phyloP scores from a whole-genome alignment of 2,797 vertebrate genomes.

The Coilia nasus region DNA sequence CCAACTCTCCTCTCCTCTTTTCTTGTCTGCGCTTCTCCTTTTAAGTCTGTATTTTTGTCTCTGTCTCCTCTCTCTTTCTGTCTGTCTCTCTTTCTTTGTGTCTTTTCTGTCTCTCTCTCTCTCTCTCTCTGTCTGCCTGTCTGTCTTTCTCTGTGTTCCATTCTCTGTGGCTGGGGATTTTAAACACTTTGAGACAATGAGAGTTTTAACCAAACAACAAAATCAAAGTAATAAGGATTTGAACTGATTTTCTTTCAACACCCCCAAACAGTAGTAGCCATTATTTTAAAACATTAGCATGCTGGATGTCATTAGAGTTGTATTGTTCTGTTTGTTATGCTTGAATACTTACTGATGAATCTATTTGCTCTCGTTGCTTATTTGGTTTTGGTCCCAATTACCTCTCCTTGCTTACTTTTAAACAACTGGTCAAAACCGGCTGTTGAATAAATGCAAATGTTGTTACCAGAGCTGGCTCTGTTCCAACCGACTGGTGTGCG shows the following conservation, averaged over 20 bases:
- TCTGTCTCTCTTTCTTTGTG: too few species aligned
- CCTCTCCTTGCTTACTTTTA: not conserved
- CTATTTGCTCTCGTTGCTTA: not conserved
- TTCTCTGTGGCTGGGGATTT: not conserved
- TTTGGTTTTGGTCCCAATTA: not conserved
- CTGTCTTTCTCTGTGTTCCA: too few species aligned
- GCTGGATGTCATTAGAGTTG: not conserved
- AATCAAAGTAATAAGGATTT: not conserved
- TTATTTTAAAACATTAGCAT: not conserved
- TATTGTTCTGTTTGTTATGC: not conserved
- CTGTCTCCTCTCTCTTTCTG: too few species aligned
- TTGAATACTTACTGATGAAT: not conserved
- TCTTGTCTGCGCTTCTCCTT: too few species aligned
- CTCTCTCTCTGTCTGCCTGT: too few species aligned
- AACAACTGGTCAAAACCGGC: not conserved
- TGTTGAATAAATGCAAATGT: not conserved
- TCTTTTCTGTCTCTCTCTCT: too few species aligned
- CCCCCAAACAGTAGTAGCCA: not conserved
- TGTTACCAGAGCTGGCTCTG: too few species aligned
- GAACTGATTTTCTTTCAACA: not conserved
- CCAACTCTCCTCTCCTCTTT: not conserved
- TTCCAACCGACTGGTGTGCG: too few species aligned
- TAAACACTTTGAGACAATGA: conserved; percentile 1
- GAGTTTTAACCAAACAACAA: not conserved
- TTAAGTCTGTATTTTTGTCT: not conserved